phyloP scores from a whole-genome alignment of 2,113 vertebrate genomes.

The Carlito syrichta region DNA sequence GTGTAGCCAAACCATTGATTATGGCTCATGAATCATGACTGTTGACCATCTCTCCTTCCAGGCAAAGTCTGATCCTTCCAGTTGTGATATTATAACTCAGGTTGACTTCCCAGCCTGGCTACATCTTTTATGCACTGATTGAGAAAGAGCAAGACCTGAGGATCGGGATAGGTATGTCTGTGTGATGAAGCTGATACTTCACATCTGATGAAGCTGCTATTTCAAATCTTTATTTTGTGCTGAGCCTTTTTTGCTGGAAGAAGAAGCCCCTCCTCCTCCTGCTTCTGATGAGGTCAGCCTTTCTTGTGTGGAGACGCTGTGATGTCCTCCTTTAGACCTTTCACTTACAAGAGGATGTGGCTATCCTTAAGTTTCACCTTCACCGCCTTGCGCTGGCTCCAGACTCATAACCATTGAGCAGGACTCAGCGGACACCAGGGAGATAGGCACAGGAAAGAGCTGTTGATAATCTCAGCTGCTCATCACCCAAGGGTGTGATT shows the following conservation, averaged over 20 bases:
- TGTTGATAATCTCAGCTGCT: not conserved
- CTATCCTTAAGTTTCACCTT: not conserved
- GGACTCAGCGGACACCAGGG: not conserved
- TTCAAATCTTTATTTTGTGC: not conserved
- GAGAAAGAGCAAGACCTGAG: not conserved
- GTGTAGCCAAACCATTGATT: not conserved
- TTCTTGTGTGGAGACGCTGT: accelerated
- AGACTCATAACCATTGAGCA: not conserved
- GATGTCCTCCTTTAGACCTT: not conserved
- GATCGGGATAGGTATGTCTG: not conserved
- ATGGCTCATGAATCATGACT: not conserved
- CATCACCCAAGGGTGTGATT: not conserved
- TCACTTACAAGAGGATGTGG: not conserved
- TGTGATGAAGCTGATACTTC: not conserved
- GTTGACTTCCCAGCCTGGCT: not conserved
- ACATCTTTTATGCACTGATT: not conserved
- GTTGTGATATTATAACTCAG: not conserved
- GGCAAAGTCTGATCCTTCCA: not conserved
- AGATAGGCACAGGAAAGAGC: not conserved
- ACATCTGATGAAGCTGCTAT: not conserved
- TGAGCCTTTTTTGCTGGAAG: not conserved
- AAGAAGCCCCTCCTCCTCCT: not conserved
- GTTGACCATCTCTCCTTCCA: not conserved
- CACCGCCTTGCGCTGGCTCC: not conserved
- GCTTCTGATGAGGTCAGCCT: not conserved